Percentiles rank a stretch among this genome's conserved stretches.
Conservation (phyloP, 2,888 invertebrate species). For the Cepaea hortensis region DNA sequence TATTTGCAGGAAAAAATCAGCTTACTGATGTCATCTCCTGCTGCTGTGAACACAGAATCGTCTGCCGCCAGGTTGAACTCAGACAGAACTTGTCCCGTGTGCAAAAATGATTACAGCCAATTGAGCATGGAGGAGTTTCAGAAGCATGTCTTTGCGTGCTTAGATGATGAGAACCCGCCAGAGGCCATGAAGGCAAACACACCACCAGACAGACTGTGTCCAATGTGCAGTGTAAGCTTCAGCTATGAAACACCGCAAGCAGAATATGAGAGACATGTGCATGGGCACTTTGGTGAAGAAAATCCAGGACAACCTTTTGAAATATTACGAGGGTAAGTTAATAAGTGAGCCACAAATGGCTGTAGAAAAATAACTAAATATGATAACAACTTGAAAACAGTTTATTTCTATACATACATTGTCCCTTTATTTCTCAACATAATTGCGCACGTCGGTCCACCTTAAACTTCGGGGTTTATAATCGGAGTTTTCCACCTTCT, state of each 20-base stretch:
- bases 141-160: slow-evolving; percentile 68
- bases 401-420: too few relatives aligned
- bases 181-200: slow-evolving; percentile 51
- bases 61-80: slow-evolving; percentile 3
- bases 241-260: slow-evolving; percentile 58
- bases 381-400: too few relatives aligned
- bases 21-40: too few relatives aligned
- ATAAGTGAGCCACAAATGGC: too few relatives aligned
- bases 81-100: slow-evolving; percentile 64
- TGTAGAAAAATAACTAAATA: too few relatives aligned
- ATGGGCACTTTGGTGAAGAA: slow-evolving; percentile 67
- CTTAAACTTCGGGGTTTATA: too few relatives aligned
- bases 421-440: too few relatives aligned
- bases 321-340: slow-evolving; percentile 41
- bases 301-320: slow-evolving; percentile 58
- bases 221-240: slow-evolving; percentile 66
- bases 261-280: slow-evolving; percentile 68
- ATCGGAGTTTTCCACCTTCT: too few relatives aligned
- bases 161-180: slow-evolving; percentile 57
- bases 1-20: too few relatives aligned
- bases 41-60: neutral
- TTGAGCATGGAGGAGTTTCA: slow-evolving; percentile 68
- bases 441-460: too few relatives aligned
- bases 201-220: slow-evolving; percentile 61
- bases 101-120: slow-evolving; percentile 62